phyloP scores from a whole-genome alignment of 2,888 invertebrate genomes.

The Trachelus tabidus region DNA sequence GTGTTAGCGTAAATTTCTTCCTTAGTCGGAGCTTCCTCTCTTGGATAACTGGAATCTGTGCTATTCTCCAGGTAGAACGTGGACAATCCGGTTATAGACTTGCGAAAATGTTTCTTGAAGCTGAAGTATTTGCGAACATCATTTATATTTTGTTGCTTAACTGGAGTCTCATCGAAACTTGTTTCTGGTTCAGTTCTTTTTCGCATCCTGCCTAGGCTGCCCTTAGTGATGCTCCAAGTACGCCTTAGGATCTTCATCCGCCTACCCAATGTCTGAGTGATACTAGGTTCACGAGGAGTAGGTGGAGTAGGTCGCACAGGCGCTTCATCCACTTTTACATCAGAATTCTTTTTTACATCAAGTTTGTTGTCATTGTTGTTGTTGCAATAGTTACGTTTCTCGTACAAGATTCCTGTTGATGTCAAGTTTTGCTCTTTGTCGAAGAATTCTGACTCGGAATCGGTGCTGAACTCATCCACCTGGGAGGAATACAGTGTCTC shows the following conservation, averaged over 20 bases:
- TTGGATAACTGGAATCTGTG: constrained; percentile 9
- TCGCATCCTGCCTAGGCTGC: constrained; percentile 56
- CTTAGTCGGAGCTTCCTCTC: constrained; percentile 33
- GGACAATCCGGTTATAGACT: constrained; percentile 46
- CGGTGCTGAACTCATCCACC: constrained; percentile 50
- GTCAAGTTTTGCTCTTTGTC: not conserved
- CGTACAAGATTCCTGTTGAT: not conserved
- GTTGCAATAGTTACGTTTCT: constrained; percentile 2
- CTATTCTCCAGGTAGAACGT: constrained; percentile 59
- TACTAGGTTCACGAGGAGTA: constrained; percentile 55
- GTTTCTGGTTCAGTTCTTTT: constrained; percentile 36
- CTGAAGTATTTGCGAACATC: constrained; percentile 53
- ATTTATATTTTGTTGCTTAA: constrained; percentile 17
- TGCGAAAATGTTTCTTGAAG: constrained; percentile 54
- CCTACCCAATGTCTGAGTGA: constrained; percentile 55
- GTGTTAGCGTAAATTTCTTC: constrained; percentile 43
- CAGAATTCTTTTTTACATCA: not conserved
- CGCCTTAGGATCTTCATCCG: constrained; percentile 57
- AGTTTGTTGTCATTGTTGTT: constrained; percentile 12
- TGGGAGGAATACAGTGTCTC: constrained; percentile 53
- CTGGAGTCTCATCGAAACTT: constrained; percentile 16
- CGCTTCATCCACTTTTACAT: constrained; percentile 31
- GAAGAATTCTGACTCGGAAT: constrained; percentile 38
- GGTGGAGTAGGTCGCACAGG: constrained; percentile 56
- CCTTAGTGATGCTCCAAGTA: constrained; percentile 63